A percentile compares a stretch with the other conserved stretches of the same genome.
phyloP scores from a whole-genome alignment of 2,113 vertebrate species.

The Spheniscus mendiculus region DNA sequence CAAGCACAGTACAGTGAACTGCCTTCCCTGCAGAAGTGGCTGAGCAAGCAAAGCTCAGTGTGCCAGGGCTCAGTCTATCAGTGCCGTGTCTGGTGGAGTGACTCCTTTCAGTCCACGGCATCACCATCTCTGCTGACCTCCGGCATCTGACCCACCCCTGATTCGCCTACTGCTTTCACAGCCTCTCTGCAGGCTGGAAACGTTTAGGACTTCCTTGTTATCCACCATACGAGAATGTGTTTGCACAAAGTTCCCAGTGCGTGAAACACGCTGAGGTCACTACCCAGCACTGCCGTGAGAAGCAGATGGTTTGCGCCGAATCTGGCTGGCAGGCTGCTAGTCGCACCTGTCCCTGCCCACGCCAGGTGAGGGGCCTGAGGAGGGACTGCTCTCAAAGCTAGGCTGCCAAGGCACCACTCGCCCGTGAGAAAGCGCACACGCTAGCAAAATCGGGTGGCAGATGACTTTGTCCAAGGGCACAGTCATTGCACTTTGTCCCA shows the following conservation, averaged over 20 bases:
- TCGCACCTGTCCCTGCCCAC: neutral
- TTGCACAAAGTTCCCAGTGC: neutral
- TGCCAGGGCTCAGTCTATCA: neutral
- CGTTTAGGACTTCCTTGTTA: neutral
- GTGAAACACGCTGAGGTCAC: neutral
- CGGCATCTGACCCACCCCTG: neutral
- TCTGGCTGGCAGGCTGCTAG: neutral
- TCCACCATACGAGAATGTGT: neutral
- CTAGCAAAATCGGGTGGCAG: neutral
- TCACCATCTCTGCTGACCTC: neutral
- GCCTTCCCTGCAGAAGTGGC: neutral
- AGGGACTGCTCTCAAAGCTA: neutral
- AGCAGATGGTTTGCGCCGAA: neutral
- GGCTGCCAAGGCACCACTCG: neutral
- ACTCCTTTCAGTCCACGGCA: neutral
- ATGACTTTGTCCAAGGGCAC: neutral
- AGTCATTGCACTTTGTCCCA: neutral
- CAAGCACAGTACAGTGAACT: neutral
- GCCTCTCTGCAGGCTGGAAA: neutral
- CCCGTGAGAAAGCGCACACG: rapidly evolving
- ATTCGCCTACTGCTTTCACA: neutral
- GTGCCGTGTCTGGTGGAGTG: rapidly evolving
- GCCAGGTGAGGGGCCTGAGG: neutral
- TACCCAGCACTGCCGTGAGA: neutral
- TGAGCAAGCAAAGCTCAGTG: rapidly evolving